A percentile compares a stretch with the other conserved stretches of the same genome.
phyloP scores from a whole-genome alignment of 2,797 vertebrate genomes.

The Eptatretus atami region DNA sequence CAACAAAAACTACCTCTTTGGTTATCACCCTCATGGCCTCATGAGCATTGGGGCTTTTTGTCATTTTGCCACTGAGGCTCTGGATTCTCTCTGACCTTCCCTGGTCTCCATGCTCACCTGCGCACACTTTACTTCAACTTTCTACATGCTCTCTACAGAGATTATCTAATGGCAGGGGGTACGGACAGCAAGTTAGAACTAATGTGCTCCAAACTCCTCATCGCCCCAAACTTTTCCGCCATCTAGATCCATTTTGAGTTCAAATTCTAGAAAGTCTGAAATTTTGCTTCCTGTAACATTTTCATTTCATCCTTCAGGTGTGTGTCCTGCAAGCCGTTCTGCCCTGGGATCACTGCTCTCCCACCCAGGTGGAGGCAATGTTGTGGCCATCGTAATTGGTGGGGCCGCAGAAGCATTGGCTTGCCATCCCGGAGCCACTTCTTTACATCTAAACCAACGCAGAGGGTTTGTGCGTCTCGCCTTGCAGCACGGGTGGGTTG shows the following conservation, averaged over 20 bases:
- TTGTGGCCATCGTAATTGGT: not conserved
- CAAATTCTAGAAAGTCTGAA: no score
- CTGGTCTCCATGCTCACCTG: not conserved
- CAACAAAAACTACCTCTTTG: not conserved
- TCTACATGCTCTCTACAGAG: conserved; percentile 1
- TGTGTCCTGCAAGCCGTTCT: not conserved
- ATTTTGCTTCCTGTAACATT: no score
- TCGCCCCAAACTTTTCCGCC: no score
- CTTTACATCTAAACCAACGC: not conserved
- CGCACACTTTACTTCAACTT: conserved; percentile 1
- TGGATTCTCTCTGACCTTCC: not conserved
- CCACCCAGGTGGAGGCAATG: not conserved
- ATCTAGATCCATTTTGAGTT: no score
- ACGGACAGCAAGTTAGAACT: not conserved
- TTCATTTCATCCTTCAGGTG: not conserved
- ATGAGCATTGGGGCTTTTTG: not conserved
- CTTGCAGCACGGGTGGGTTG: not conserved
- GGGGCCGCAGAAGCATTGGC: not conserved
- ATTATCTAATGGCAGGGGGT: not conserved
- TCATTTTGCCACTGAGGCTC: not conserved
- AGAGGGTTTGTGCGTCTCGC: not conserved
- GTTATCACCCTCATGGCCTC: not conserved
- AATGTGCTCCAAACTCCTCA: not conserved
- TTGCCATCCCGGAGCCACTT: not conserved
- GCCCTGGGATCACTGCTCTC: not conserved